Conservation (phyloP, 2,113 vertebrate species). For the Pseudopodoces humilis region DNA sequence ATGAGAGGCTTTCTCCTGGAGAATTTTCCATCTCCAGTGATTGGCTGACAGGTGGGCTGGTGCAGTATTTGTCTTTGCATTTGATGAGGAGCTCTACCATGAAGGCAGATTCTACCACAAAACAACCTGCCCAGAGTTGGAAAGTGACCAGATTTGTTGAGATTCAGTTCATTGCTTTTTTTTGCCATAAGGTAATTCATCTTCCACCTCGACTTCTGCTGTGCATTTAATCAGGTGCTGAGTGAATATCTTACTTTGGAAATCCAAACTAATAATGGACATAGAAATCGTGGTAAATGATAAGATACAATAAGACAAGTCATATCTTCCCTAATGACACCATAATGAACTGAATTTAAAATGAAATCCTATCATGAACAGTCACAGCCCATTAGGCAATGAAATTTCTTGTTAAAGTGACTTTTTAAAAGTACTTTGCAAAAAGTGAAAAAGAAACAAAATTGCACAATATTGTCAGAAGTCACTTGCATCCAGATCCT, state of each 20-base stretch:
- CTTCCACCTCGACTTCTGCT: neutral
- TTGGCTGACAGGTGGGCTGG: neutral
- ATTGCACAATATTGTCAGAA: neutral
- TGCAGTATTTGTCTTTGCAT: neutral
- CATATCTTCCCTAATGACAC: slow-evolving; percentile 38
- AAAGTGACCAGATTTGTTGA: neutral
- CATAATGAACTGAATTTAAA: slow-evolving; percentile 54
- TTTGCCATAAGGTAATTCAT: neutral
- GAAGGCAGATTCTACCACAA: too few relatives aligned
- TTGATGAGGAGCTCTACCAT: neutral
- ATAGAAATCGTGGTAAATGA: neutral
- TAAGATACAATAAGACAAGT: slow-evolving; percentile 24
- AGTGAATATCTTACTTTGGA: neutral
- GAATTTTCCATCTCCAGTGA: neutral
- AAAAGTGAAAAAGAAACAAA: slow-evolving; percentile 19
- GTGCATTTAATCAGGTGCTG: neutral
- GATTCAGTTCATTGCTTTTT: neutral
- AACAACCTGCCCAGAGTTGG: neutral
- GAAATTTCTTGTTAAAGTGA: slow-evolving; percentile 45
- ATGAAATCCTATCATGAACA: slow-evolving; percentile 47
- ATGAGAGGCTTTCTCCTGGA: neutral
- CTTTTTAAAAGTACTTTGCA: slow-evolving; percentile 27
- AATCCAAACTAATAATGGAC: slow-evolving; percentile 40
- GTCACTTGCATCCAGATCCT: neutral
- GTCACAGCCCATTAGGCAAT: slow-evolving; percentile 28